Percentiles rank a stretch among this genome's conserved stretches.
Conservation (phyloP, 2,797 vertebrate species). For the Sparidentex hasta region DNA sequence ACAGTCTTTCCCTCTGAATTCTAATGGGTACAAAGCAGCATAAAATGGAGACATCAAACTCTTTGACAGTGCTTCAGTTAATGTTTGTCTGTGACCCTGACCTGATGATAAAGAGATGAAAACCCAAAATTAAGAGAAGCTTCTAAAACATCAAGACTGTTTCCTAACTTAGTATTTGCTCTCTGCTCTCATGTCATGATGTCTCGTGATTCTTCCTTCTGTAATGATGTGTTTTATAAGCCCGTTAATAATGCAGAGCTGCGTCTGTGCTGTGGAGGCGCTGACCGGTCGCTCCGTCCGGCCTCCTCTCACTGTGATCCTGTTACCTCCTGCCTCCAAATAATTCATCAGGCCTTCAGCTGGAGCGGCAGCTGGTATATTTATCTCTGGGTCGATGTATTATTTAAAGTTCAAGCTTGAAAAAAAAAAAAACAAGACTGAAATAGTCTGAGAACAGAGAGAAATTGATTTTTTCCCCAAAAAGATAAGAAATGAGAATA, state of each 20-base stretch:
- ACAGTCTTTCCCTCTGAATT: not conserved
- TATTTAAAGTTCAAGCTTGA: not conserved
- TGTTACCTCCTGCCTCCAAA: conserved; percentile 38
- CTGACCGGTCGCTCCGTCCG: not conserved
- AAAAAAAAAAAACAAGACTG: no score
- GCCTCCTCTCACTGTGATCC: not conserved
- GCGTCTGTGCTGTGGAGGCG: not conserved
- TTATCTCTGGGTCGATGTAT: not conserved
- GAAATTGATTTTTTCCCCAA: not conserved
- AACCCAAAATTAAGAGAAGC: not conserved
- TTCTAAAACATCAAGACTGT: no score
- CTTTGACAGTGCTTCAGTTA: not conserved
- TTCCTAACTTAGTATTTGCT: no score
- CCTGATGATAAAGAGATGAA: not conserved
- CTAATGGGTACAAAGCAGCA: not conserved
- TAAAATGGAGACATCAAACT: not conserved
- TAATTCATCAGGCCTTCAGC: conserved; percentile 48
- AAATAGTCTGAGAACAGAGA: not conserved
- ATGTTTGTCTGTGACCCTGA: not conserved
- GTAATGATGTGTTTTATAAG: not conserved
- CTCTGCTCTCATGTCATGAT: not conserved
- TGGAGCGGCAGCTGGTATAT: conserved; percentile 6
- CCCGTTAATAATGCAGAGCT: conserved; percentile 40
- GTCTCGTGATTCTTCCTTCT: not conserved
- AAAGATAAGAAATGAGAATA: not conserved